Percentiles rank a stretch among this genome's conserved stretches.
Evolutionary conservation across 1,140 invertebrate genomes (phyloP).

Genomic region (Aporrectodea caliginosa): DNA sequence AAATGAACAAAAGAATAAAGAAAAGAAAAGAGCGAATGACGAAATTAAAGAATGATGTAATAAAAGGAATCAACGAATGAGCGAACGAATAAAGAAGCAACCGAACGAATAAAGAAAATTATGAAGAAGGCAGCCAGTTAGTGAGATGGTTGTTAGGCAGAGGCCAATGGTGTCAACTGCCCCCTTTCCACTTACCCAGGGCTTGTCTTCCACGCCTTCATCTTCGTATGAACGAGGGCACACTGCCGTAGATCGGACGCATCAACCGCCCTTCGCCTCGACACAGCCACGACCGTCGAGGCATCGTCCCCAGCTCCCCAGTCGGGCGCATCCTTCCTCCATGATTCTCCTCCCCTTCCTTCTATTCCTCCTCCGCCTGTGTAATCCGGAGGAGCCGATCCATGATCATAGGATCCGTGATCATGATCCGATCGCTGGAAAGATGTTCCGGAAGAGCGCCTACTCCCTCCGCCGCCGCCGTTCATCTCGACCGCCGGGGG

Average conservation of each 20-base stretch:
- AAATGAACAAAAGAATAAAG: too few species aligned
- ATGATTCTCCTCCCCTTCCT: not conserved
- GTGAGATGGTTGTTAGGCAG: not conserved
- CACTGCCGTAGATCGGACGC: constrained; percentile 84
- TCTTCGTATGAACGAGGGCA: constrained; percentile 78
- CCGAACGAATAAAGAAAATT: too few species aligned
- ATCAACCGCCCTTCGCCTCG: constrained; percentile 72
- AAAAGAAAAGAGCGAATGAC: too few species aligned
- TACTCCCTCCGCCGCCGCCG: too few species aligned
- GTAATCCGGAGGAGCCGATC: not conserved
- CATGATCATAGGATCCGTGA: not conserved
- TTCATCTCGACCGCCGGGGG: too few species aligned
- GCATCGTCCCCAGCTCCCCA: not conserved
- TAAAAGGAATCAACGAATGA: too few species aligned
- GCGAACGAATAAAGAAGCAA: too few species aligned
- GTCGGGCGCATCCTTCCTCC: too few species aligned
- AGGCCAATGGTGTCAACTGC: too few species aligned
- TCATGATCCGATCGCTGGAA: not conserved
- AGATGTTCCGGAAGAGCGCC: too few species aligned
- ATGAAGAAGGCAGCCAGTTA: not conserved
- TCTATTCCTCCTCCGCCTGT: not conserved
- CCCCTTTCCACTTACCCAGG: not conserved
- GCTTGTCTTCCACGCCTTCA: constrained; percentile 59
- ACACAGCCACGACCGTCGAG: constrained; percentile 6
- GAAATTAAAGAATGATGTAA: too few species aligned